Conservation (phyloP, 1,140 invertebrate species). For the Muscidifurax raptorellus region DNA sequence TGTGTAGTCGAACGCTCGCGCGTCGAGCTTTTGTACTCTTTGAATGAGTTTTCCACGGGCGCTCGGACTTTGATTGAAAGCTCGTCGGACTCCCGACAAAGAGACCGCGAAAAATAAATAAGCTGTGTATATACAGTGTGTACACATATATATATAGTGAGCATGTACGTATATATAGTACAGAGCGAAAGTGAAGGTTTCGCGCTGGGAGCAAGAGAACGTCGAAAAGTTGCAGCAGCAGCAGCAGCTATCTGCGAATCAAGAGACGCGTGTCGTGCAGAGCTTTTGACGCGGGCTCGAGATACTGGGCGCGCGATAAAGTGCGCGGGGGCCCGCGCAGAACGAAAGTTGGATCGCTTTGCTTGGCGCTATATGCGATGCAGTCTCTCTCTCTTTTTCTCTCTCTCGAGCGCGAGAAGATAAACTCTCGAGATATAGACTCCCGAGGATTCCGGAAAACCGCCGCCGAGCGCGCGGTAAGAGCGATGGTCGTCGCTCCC, state of each 20-base stretch:
- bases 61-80: not conserved
- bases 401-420: conserved; percentile 59
- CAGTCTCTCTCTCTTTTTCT: too few relatives aligned
- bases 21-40: not conserved
- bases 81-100: not conserved
- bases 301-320: conserved; percentile 55
- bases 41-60: not conserved
- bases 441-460: conserved; percentile 63
- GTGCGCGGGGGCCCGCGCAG: conserved; percentile 32
- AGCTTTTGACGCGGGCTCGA: conserved; percentile 60
- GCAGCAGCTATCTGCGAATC: conserved; percentile 47
- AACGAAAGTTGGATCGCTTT: conserved; percentile 65
- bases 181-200: not conserved
- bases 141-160: not conserved
- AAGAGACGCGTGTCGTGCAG: conserved; percentile 48
- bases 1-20: too few relatives aligned
- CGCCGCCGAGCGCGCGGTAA: conserved; percentile 54
- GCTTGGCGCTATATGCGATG: too few relatives aligned
- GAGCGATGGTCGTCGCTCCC: conserved; percentile 64
- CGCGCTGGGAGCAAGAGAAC: not conserved
- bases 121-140: not conserved
- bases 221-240: not conserved
- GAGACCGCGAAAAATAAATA: not conserved
- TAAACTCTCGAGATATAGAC: conserved; percentile 61
- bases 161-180: not conserved